These are phyloP conservation scores for Bhutanitis thaidina DNA, from an alignment of 2,888 invertebrate species.

Conservation along the genomic window DNA sequence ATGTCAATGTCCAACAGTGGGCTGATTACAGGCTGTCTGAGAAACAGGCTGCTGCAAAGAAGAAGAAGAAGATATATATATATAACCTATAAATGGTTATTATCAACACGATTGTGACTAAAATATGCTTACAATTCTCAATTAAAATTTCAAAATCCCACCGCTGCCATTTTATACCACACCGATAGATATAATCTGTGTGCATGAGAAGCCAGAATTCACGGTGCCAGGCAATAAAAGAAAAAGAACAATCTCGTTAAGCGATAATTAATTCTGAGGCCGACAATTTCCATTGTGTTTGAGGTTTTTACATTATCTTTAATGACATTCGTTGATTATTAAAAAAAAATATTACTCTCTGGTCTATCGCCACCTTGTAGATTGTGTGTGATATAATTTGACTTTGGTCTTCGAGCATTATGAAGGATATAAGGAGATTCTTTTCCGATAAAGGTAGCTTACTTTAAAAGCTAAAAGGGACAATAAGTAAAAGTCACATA, in stretches of 20 bases:
- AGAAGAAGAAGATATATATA: too few species aligned
- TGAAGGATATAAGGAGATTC: too few species aligned
- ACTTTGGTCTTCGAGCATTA: background rate
- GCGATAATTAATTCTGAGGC: slow-evolving; percentile 14
- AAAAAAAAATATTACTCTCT: background rate
- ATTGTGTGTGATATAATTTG: background rate
- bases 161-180: slow-evolving; percentile 21
- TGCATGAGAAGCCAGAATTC: slow-evolving; percentile 19
- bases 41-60: too few species aligned
- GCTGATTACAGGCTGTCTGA: too few species aligned
- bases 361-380: background rate
- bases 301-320: slow-evolving; percentile 12
- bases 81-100: too few species aligned
- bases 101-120: too few species aligned
- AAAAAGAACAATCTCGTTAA: slow-evolving; percentile 4
- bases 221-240: slow-evolving; percentile 8
- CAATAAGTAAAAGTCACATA: too few species aligned
- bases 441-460: too few species aligned
- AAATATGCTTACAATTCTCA: too few species aligned
- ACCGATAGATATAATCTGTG: slow-evolving; percentile 16
- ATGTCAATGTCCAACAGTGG: too few species aligned
- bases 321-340: background rate
- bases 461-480: too few species aligned
- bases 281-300: slow-evolving; percentile 6
- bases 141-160: too few species aligned